These are phyloP conservation scores for Parapristionchus giblindavisi DNA, from an alignment of 2,888 invertebrate genomes.

Conservation along the genomic window DNA sequence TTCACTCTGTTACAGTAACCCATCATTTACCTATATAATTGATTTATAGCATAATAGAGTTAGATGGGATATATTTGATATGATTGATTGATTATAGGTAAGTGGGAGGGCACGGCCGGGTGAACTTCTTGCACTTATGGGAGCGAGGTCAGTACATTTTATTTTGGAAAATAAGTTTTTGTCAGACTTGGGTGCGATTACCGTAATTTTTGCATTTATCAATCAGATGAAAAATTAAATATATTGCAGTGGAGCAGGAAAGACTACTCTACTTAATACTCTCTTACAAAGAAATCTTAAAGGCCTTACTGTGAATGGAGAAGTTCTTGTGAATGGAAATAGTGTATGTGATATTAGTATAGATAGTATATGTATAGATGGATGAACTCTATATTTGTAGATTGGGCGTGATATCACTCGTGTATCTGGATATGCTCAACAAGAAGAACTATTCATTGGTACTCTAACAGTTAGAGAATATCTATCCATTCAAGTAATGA, in stretches of 20 bases:
- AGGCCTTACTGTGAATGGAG: conserved; percentile 68
- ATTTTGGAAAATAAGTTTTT: no score
- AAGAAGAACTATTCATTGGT: conserved; percentile 68
- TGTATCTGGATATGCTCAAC: conserved; percentile 67
- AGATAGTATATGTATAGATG: not conserved
- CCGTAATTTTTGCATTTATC: no score
- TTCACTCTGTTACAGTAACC: not conserved
- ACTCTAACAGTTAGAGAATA: conserved; percentile 69
- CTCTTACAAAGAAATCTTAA: conserved; percentile 73
- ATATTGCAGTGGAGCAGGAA: conserved; percentile 81
- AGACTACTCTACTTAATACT: conserved; percentile 90
- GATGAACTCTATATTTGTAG: conserved; percentile 40
- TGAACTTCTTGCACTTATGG: conserved; percentile 68
- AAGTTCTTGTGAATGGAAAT: conserved; percentile 59
- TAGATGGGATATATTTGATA: not conserved
- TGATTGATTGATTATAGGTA: conserved; percentile 40
- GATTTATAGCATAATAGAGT: not conserved
- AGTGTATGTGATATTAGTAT: conserved; percentile 40
- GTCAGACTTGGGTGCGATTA: no score
- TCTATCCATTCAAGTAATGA: conserved; percentile 70
- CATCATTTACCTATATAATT: not conserved
- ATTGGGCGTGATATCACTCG: conserved; percentile 57
- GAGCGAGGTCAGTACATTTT: conserved; percentile 58
- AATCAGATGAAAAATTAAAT: no score
- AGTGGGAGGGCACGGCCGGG: conserved; percentile 63